Base-by-base conservation (phyloP, 2,797 vertebrate genomes). In the Pseudochromis fuscus region DNA sequence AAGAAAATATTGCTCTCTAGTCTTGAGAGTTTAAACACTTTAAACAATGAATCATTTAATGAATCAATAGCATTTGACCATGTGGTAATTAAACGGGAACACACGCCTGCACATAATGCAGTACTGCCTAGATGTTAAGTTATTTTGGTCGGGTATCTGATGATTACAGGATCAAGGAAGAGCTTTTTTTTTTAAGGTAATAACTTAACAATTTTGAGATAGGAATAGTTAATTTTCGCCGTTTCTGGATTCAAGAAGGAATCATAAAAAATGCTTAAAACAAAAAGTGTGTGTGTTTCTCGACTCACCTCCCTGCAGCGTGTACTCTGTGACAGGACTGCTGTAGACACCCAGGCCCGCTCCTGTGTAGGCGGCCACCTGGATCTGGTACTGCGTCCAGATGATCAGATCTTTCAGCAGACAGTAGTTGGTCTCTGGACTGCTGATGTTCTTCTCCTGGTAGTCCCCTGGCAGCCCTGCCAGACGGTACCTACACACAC, bases 341-440 rank as follows among this genome's bases (percentile, higher is more conserved):
- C 97, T 98, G 94, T 96, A 97, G 13, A 93, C 87, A 0, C 97
- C 97, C 79, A 98, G 93, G 31, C 97, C 97, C 0, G 96, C 97
- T 25, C 95, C 95, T 0, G 97, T 99, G 94, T 95, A 98, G 5
- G 97, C 97, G 0, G 97, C 97, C 95, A 99, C 96, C 92, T 98
- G 97, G 91, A 99, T 97, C 83, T 99, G 97, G 73, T 99, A 99
- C 85, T 98, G 97, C 0, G 97, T 99, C 97, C 97, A 99, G 90
- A 99, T 95, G 92, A 98, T 98, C 81, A 99, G 94, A 82, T 98
- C 96, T 16, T 94, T 96, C 61, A 99, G 93, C 75, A 98, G 92
- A 91, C 97, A 99, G 93, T 98, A 97, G 95, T 95, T 98, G 78
- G 96, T 95, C 91, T 98, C 97, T 0, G 97, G 96, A 74, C 95